Percentiles rank a stretch among this genome's conserved stretches.
phyloP scores from a whole-genome alignment of 2,888 invertebrate species.

The Callinectes sapidus region DNA sequence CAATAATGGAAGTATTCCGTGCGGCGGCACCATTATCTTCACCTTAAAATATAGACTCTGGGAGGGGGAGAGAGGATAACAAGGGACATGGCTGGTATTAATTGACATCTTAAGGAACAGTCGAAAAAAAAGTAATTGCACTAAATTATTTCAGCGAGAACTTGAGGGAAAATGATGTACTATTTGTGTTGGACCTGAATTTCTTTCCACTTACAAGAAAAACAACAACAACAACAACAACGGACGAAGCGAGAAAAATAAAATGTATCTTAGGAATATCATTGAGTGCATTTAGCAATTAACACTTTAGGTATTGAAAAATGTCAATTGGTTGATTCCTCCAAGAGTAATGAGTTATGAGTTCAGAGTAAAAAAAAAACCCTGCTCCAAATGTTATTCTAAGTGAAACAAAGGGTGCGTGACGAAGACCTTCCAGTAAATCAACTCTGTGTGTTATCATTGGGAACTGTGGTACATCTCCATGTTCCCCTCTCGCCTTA shows the following conservation, averaged over 20 bases:
- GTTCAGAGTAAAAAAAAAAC: neutral
- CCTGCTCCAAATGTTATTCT: neutral
- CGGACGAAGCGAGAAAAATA: neutral
- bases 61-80: too few species aligned
- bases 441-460: neutral
- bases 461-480: too few species aligned
- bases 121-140: neutral
- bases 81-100: too few species aligned
- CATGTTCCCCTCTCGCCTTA: neutral
- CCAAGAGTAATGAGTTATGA: neutral
- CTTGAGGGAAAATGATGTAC: too few species aligned
- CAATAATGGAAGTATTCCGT: neutral
- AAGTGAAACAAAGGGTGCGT: neutral
- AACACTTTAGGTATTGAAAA: neutral
- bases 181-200: too few species aligned
- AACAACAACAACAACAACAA: too few species aligned
- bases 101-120: neutral
- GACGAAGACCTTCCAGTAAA: neutral
- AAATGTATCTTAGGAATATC: neutral
- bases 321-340: neutral
- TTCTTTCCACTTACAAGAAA: neutral
- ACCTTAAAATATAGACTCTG: neutral
- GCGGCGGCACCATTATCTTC: neutral
- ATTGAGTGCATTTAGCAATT: neutral
- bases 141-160: too few species aligned